Evolutionary conservation across 2,888 invertebrate species (phyloP), one percentile per base, ranked within the genome.

Genomic region (Ochropleura leucogaster): DNA sequence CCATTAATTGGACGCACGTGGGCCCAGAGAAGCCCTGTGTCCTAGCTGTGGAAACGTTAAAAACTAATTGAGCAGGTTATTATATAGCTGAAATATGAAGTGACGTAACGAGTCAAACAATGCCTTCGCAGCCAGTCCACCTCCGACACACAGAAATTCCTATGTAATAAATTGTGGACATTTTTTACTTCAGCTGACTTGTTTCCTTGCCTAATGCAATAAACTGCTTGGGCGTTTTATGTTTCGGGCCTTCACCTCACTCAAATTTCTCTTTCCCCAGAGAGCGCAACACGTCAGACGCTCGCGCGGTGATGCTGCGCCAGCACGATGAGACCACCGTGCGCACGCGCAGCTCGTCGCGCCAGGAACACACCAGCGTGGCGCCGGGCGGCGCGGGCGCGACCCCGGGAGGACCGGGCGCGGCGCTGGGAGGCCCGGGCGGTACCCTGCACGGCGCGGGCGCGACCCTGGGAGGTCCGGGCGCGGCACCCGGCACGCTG

Each of bases 361-460:
- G 92, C 5, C 91, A 89, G 16, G 90, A 90, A 70, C 84, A 65
- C 63, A 47, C 73, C 40, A 71, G 97, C 72, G 46, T 62, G 5
- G 68, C 64, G 46, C 57, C 57, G 69, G 97, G 40, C 98, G 98
- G 97, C 98, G 98, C 94, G 68, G 97, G 40, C 98, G 98, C 97
- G 98, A 98, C 94, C 95, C 98, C 80, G 97, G 98, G 79, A 7
- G 18, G 16, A 7, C 3, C 53, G 8, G 16, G 51, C 9, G 4
- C 9, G n/a, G 0, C 57, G 57, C 9, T 20, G 0, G 3, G 12
- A 6, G 20, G 47, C 14, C 5, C 20, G 20, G 57, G 7, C 0
- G 30, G 30, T 14, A 30, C 30, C 30, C 30, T 30, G 30, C 30
- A 30, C 81, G 94, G 96, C 79, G 97, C 97, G 69, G 97, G 40